phyloP scores from a whole-genome alignment of 2,113 vertebrate species.

The Agelaius phoeniceus region DNA sequence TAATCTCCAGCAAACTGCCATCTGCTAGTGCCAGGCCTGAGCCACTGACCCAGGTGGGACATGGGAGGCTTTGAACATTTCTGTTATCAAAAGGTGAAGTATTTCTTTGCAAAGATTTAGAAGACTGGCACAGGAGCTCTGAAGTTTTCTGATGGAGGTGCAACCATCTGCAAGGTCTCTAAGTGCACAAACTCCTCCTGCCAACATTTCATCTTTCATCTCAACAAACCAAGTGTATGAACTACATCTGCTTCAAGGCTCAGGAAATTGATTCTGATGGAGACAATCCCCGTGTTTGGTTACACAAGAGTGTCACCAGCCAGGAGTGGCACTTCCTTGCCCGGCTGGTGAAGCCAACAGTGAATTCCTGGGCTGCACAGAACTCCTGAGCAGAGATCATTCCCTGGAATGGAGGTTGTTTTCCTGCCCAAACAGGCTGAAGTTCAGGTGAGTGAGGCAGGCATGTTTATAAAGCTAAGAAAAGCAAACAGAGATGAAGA shows the following conservation, averaged over 20 bases:
- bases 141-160: not conserved
- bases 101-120: not conserved
- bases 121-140: not conserved
- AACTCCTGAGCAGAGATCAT: not conserved
- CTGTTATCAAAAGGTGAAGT: not conserved
- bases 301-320: not conserved
- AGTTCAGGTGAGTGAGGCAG: conserved; percentile 20
- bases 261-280: fast-evolving
- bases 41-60: not conserved
- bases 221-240: not conserved
- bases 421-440: not conserved
- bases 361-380: not conserved
- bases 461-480: not conserved
- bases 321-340: not conserved
- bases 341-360: not conserved
- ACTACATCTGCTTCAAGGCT: not conserved
- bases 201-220: not conserved
- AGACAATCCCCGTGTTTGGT: not conserved
- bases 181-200: not conserved
- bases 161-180: not conserved
- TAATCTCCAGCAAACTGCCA: conserved; percentile 32
- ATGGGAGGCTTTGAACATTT: not conserved
- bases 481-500: conserved; percentile 25
- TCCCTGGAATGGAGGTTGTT: not conserved
- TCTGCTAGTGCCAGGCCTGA: conserved; percentile 14